Evolutionary conservation across 2,113 vertebrate species (phyloP).

Genomic region (Tricholaema leucomelas): DNA sequence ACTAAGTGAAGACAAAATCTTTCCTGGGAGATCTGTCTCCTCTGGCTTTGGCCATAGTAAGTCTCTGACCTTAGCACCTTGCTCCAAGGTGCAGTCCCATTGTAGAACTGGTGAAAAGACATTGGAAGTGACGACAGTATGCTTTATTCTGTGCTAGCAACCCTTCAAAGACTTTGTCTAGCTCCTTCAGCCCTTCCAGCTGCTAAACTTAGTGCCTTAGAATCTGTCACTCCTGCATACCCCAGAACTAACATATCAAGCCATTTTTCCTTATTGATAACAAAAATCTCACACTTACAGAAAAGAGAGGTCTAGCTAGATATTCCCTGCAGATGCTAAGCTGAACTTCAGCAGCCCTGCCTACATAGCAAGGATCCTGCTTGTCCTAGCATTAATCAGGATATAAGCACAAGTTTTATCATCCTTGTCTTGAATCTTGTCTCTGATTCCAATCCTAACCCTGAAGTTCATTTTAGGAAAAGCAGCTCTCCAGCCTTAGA

Average conservation of each 20-base stretch:
- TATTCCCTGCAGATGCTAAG: not conserved
- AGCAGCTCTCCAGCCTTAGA: not conserved
- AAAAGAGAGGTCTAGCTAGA: not conserved
- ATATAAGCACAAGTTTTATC: not conserved
- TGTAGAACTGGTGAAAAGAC: not conserved
- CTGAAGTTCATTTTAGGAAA: not conserved
- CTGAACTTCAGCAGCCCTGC: not conserved
- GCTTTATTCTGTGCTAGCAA: not conserved
- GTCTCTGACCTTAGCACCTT: not conserved
- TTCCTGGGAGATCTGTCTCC: not conserved
- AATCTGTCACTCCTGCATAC: not conserved
- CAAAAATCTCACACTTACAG: not conserved
- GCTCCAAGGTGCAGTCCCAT: not conserved
- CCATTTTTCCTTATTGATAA: not conserved
- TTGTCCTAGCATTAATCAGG: not conserved
- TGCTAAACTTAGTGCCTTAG: not conserved
- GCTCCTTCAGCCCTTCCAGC: not conserved
- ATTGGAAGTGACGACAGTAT: not conserved
- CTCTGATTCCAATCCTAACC: not conserved
- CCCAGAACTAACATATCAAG: not conserved
- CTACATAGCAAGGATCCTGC: not conserved
- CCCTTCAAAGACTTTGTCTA: not conserved
- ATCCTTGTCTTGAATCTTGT: not conserved
- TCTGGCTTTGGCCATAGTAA: not conserved
- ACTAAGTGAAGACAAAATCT: not conserved